Evolutionary conservation across 2,797 vertebrate species (phyloP).

Genomic region (Eospalax fontanierii): DNA sequence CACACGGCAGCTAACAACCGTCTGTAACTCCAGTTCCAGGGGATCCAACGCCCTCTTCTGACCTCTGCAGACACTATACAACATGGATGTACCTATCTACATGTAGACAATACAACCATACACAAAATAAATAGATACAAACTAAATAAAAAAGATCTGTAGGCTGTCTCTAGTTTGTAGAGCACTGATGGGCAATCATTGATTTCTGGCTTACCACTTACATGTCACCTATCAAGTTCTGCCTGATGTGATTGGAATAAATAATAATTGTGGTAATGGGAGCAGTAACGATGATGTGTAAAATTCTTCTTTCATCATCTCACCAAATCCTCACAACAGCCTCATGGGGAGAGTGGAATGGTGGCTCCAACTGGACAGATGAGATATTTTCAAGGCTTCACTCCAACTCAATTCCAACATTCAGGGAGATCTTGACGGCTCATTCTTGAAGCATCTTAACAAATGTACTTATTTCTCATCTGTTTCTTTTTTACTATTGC

Average conservation of each 20-base stretch:
- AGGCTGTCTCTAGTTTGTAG: neutral
- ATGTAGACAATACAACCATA: too few species aligned
- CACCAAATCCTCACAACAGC: fast-evolving
- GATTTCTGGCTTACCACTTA: neutral
- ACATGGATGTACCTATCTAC: too few species aligned
- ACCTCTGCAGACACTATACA: too few species aligned
- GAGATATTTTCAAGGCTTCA: neutral
- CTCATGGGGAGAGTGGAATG: neutral
- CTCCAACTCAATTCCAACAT: neutral
- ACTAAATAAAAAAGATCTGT: too few species aligned
- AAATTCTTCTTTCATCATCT: neutral
- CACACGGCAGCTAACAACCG: too few species aligned
- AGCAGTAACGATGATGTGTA: too few species aligned
- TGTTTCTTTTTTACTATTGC: neutral
- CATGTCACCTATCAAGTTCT: neutral
- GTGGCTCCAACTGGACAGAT: neutral
- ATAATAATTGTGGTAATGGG: neutral
- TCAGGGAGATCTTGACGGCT: neutral
- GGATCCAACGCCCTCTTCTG: too few species aligned
- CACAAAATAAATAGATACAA: too few species aligned
- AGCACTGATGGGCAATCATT: neutral
- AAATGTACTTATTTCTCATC: neutral
- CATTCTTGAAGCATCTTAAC: neutral
- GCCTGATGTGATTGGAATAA: neutral
- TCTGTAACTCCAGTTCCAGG: too few species aligned